phyloP scores from a whole-genome alignment of 2,888 invertebrate genomes.

The Drosophila mimica region DNA sequence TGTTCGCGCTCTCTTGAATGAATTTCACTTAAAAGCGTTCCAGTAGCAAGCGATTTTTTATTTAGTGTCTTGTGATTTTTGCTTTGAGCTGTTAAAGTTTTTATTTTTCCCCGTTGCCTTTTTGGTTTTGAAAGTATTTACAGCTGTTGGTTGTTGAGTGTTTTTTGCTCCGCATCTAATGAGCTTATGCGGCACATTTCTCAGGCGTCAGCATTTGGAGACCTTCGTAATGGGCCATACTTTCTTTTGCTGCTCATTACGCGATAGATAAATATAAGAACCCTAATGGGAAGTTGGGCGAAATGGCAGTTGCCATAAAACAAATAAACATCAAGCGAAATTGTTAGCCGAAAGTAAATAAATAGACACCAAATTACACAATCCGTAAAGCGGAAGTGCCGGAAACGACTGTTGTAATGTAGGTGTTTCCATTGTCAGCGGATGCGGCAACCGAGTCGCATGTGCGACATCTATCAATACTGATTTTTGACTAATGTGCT shows the following conservation, averaged over 20 bases:
- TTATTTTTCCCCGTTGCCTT: conserved; percentile 18
- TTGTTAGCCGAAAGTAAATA: conserved; percentile 58
- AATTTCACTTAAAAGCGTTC: conserved; percentile 73
- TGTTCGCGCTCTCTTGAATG: conserved; percentile 65
- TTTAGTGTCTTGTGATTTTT: conserved; percentile 22
- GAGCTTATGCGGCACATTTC: conserved; percentile 77
- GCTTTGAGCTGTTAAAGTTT: conserved; percentile 18
- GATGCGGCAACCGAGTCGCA: conserved; percentile 30
- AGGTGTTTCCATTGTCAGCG: conserved; percentile 43
- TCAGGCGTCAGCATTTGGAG: conserved; percentile 56
- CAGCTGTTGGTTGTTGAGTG: conserved; percentile 37
- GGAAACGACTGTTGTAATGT: conserved; percentile 61
- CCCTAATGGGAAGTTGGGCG: conserved; percentile 20
- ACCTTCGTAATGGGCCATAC: conserved; percentile 60
- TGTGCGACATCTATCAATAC: conserved; percentile 14
- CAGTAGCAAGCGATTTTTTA: conserved; percentile 47
- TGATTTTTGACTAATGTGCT: conserved; percentile 21
- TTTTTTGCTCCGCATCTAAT: conserved; percentile 73
- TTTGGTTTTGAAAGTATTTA: conserved; percentile 60
- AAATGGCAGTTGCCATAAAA: conserved; percentile 20
- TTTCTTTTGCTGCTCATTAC: conserved; percentile 76
- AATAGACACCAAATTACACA: conserved; percentile 62
- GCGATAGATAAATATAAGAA: conserved; percentile 58
- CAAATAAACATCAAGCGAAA: conserved; percentile 63
- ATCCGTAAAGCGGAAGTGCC: conserved; percentile 71